phyloP scores from a whole-genome alignment of 2,888 invertebrate species.

The Cephus pygmeus region DNA sequence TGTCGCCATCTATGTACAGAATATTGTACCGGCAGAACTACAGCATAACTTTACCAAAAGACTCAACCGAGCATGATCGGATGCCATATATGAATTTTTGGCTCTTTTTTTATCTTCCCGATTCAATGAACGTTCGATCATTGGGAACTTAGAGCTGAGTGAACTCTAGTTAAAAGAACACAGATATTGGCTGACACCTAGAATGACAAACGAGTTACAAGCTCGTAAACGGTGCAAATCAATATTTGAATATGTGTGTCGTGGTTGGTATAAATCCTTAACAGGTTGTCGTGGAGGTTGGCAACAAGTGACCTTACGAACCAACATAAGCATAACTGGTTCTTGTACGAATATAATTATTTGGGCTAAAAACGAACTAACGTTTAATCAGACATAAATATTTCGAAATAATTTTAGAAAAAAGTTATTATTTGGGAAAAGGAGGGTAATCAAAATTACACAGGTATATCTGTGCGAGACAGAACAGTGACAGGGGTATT shows the following conservation, averaged over 20 bases:
- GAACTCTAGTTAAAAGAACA: background rate
- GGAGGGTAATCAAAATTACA: background rate
- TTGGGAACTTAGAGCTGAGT: background rate
- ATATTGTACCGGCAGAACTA: background rate
- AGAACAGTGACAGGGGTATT: background rate
- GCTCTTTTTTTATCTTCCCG: background rate
- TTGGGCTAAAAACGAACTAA: background rate
- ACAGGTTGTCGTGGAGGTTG: conserved; percentile 38
- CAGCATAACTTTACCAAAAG: background rate
- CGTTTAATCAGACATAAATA: background rate
- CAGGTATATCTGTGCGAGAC: background rate
- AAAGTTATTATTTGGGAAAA: background rate
- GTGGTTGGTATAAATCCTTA: conserved; percentile 34
- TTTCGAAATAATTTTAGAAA: background rate
- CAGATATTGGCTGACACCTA: background rate
- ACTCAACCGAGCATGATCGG: background rate
- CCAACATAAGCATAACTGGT: background rate
- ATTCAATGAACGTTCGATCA: background rate
- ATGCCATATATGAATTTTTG: background rate
- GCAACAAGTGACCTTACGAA: conserved; percentile 40
- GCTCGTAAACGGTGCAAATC: conserved; percentile 31
- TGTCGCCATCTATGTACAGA: background rate
- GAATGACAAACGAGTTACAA: conserved; percentile 8
- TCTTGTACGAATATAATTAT: background rate
- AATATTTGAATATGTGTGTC: conserved; percentile 38